phyloP scores from a whole-genome alignment of 2,113 vertebrate species.

The Amblyornis subalaris region DNA sequence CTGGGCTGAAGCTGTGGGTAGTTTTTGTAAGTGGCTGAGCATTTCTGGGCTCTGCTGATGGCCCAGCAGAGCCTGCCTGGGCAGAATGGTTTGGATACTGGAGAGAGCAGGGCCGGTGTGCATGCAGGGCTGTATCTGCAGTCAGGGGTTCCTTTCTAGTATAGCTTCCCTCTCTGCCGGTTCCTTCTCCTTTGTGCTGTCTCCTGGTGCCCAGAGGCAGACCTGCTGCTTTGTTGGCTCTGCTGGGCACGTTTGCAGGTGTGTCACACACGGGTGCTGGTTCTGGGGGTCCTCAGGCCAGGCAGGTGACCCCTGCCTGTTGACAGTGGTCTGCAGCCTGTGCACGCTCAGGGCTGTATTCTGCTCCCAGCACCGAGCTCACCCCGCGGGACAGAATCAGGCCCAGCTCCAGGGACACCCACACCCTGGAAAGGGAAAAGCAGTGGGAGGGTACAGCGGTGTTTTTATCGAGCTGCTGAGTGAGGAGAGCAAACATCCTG shows the following conservation, averaged over 20 bases:
- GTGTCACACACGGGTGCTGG: fast-evolving
- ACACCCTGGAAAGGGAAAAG: background rate
- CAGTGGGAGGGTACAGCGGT: background rate
- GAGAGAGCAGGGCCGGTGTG: no score
- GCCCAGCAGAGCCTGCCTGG: fast-evolving
- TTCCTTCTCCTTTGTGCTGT: background rate
- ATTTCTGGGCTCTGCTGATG: background rate
- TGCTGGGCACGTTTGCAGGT: background rate
- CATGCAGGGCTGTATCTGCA: background rate
- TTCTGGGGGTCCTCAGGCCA: background rate
- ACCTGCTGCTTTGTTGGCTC: fast-evolving
- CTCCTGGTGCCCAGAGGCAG: background rate
- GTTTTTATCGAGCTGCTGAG: background rate
- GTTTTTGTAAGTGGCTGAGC: background rate
- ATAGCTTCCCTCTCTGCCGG: background rate
- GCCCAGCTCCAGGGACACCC: background rate
- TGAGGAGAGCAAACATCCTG: background rate
- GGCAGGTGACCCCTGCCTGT: background rate
- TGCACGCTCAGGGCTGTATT: fast-evolving
- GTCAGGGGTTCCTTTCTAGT: background rate
- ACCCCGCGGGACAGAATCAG: background rate
- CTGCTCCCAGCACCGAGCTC: background rate
- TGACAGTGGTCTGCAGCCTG: background rate
- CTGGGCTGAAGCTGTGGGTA: fast-evolving
- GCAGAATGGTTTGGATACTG: background rate